Conservation (phyloP, 2,797 vertebrate genomes). For the Bufotes viridis region DNA sequence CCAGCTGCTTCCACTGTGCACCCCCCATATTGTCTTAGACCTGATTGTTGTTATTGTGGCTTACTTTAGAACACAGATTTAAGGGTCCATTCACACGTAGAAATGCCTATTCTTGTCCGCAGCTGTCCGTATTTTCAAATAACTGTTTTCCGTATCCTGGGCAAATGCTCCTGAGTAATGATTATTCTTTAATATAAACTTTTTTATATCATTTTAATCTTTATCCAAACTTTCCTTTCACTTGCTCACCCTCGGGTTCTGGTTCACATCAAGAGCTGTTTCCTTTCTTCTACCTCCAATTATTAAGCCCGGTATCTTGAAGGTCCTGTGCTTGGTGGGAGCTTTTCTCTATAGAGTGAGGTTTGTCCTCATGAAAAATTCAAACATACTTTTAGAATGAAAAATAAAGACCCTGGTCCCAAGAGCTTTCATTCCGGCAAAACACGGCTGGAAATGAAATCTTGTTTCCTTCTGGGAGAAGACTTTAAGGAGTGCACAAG, state of each 20-base stretch:
- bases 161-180: not conserved
- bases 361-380: constrained; percentile 30
- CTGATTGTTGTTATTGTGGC: no score
- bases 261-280: not conserved
- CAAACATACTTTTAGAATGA: constrained; percentile 1
- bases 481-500: not conserved
- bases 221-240: not conserved
- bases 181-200: not conserved
- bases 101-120: no score
- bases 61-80: no score
- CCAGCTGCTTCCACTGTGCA: no score
- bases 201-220: not conserved
- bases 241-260: not conserved
- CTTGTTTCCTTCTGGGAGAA: not conserved
- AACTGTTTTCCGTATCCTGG: not conserved
- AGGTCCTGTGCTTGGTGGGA: not conserved
- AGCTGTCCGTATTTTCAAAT: not conserved
- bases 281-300: not conserved
- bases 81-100: no score
- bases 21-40: not conserved
- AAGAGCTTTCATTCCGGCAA: not conserved
- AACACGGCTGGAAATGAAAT: not conserved
- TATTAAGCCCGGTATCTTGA: not conserved
- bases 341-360: not conserved
- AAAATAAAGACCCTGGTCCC: constrained; percentile 1